Base-by-base conservation (phyloP, 2,113 vertebrate genomes). In the Odontophorus gujanensis region DNA sequence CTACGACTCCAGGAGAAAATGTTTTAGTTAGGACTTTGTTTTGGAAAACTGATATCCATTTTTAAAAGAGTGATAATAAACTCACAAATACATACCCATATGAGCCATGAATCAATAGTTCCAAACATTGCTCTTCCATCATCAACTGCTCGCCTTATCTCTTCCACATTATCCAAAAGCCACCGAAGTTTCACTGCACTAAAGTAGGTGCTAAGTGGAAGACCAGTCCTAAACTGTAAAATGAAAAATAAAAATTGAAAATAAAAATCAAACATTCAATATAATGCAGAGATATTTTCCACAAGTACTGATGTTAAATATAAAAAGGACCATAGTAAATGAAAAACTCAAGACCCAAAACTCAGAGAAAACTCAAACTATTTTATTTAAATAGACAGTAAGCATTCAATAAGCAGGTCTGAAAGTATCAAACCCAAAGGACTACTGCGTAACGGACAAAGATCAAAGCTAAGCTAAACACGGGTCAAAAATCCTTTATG, bases 181-280 rank as follows among this genome's bases (percentile, higher is more conserved):
- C 99, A 99, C 1, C 98, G 98, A 42, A 99, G 97, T 94, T 99
- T 99, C 90, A 99, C 98, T 0, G 99, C 99, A 87, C 99, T 99
- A 96, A 99, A 99, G 92, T 99, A 99, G 47, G 99, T 99, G 94
- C 99, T 99, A 97, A 99, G 98, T 69, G 99, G 99, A 83, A 99
- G 99, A 58, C 99, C 99, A 2, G 99, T 99, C 96, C 98, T 99
- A 89, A 98, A 97, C 99, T 99, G 96, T 66, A 97, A 95, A 71
- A 95, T 55, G 68, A 72, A 86, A 45, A 47, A 93, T 25, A 40
- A 63, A 58, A 58, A 68, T 10, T 32, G 10, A 19, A 32, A 30
- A 55, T 15, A 42, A 62, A 25, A 77, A 32, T 18, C 22, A 42
- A 21, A 38, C 0, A 76, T 68, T 80, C 48, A 85, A 58, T 28